Conservation (phyloP, 30 jellyfish, hydroid and myxozoan species). For the Cassiopea andromeda region DNA sequence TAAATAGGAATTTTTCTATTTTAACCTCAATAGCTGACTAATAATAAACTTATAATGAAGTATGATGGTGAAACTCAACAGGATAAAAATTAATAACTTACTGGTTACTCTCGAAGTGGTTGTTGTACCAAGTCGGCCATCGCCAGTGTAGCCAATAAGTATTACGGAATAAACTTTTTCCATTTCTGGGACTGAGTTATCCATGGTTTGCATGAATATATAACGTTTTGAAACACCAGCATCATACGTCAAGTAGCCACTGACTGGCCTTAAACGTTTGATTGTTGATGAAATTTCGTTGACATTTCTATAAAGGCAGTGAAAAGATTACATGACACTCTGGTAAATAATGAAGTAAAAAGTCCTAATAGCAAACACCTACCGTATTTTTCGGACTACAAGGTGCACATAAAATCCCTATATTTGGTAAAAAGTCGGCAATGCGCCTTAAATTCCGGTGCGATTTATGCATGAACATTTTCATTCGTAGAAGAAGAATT, state of each 20-base stretch:
- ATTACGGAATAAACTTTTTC: constrained; percentile 41
- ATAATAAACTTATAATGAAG: too few relatives aligned
- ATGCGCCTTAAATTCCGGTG: too few relatives aligned
- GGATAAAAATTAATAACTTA: constrained; percentile 11
- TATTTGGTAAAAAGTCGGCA: too few relatives aligned
- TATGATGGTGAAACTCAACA: too few relatives aligned
- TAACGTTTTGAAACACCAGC: constrained; percentile 32
- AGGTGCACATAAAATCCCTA: too few relatives aligned
- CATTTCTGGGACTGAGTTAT: constrained; percentile 72
- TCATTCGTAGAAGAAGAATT: too few relatives aligned
- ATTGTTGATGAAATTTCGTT: constrained; percentile 19
- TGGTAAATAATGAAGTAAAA: neutral
- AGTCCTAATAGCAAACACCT: too few relatives aligned
- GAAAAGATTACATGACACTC: neutral
- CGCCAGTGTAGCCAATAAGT: constrained; percentile 64
- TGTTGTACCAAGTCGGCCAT: constrained; percentile 43
- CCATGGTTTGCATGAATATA: constrained; percentile 53
- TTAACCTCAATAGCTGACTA: too few relatives aligned
- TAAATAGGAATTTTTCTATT: too few relatives aligned
- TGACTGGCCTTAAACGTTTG: constrained; percentile 41
- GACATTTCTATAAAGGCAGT: constrained; percentile 38
- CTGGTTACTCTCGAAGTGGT: constrained; percentile 53
- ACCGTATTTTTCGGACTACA: too few relatives aligned
- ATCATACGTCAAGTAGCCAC: constrained; percentile 66
- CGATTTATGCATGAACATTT: too few relatives aligned